Evolutionary conservation across 2,797 vertebrate genomes (phyloP).

Genomic region (Buphagus erythrorhynchus): DNA sequence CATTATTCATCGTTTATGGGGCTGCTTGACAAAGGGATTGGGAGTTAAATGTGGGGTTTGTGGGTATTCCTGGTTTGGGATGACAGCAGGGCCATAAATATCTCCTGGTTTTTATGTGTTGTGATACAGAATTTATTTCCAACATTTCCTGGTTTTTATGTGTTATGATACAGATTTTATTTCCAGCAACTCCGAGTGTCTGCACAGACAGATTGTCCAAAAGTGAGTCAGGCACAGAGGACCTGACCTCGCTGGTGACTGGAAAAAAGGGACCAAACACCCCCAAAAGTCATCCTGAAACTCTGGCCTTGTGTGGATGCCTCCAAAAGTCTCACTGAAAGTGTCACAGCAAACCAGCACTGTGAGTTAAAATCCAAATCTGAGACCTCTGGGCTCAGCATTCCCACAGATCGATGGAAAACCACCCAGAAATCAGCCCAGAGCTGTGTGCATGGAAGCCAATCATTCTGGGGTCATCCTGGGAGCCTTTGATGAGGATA

Average conservation of each 20-base stretch:
- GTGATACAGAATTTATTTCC: not conserved
- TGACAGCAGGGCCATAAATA: not conserved
- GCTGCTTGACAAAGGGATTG: not conserved
- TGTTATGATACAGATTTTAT: not conserved
- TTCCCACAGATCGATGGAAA: not conserved
- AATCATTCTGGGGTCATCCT: rapidly evolving
- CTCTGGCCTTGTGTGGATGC: not conserved
- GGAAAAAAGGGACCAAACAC: not conserved
- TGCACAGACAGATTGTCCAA: not conserved
- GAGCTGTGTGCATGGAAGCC: not conserved
- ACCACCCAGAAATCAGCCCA: not conserved
- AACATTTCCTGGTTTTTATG: not conserved
- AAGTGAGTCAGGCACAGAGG: not conserved
- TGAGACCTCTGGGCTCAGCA: not conserved
- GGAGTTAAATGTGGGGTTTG: not conserved
- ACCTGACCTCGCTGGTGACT: not conserved
- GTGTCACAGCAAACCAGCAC: rapidly evolving
- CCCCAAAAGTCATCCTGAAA: not conserved
- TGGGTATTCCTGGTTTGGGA: not conserved
- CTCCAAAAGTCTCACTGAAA: not conserved
- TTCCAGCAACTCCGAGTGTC: not conserved
- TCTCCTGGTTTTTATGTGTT: not conserved
- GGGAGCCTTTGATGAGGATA: not conserved
- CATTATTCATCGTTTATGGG: not conserved
- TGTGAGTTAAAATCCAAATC: not conserved